Conservation (phyloP, 2,113 vertebrate species). For the Xenopus borealis region DNA sequence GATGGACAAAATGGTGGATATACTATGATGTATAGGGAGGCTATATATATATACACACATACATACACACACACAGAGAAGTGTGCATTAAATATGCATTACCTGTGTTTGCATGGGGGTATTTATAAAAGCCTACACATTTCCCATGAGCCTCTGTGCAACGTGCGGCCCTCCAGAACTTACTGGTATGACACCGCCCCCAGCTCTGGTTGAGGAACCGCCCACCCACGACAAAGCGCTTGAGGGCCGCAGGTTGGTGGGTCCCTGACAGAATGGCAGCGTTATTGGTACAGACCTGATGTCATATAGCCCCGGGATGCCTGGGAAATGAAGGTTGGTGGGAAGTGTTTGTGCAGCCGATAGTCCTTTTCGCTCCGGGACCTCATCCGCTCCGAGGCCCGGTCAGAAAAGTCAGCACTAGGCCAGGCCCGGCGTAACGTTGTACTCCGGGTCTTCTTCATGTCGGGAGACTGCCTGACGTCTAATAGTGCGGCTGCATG, state of each 20-base stretch:
- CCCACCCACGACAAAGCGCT: no score
- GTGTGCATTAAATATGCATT: neutral
- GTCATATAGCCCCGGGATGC: conserved; percentile 91
- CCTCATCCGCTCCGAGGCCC: conserved; percentile 89
- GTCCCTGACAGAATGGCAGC: neutral
- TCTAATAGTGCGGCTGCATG: conserved; percentile 75
- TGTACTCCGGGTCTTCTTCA: conserved; percentile 97
- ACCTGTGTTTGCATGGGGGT: neutral
- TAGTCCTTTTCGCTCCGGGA: conserved; percentile 98
- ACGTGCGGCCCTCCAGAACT: no score
- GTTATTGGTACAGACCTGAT: conserved; percentile 88
- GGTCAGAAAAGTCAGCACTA: conserved; percentile 89
- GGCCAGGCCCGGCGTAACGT: conserved; percentile 95
- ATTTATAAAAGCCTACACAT: no score
- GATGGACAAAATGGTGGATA: conserved; percentile 80
- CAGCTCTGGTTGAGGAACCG: no score
- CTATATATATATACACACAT: neutral
- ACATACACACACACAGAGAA: neutral
- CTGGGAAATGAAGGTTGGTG: conserved; percentile 87
- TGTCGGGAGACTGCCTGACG: conserved; percentile 75
- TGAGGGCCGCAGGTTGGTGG: neutral
- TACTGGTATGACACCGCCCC: no score
- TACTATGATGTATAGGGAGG: neutral
- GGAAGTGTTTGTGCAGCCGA: conserved; percentile 94
- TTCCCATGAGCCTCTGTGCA: no score